Evolutionary conservation across 1,140 invertebrate species (phyloP), one percentile per base, ranked within the genome.

Genomic region (Diploscapter pachys): DNA sequence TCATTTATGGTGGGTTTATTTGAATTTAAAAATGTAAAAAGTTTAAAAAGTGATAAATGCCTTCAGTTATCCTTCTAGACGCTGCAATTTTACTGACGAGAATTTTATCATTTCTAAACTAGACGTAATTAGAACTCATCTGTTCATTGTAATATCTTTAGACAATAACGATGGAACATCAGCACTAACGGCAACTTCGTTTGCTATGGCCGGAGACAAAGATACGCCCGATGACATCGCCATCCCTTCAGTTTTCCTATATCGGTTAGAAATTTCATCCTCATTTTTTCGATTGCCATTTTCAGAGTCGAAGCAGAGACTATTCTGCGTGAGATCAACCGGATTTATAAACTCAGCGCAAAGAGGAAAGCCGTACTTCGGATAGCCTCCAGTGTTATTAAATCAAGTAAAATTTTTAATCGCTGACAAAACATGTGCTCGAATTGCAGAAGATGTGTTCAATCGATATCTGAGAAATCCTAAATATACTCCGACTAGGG

Each of bases 41-140:
- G 79, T 86, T 95, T 98, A 87, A 95, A 96, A 86, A 89, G 90
- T 54, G 87, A 89, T 13, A 91, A 90, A 49, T 91, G 91, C 31
- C 91, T 90, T 63, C 89, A 90, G 13, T 88, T 90, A 31, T 31
- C 31, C 31, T 2, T 90, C 92, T 0, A 90, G 95, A 87, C 98
- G 98, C 88, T 93, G 93, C 3, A 98, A 98, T 95, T 95, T 93
- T 6, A 94, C 93, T 2, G 94, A 76, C 51, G 2, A 63, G 55
- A 57, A 11, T 8, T 2, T 50, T 8, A 9, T 96, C 87, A 90
- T 88, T 5, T 90, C 93, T 82, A 93, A 97, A 85, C 91, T 97
- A 2, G 90, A 87, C 65, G n/a, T n/a, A n/a, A 49, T 4, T 65
- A 49, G 9, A 31, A 8, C 2, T 11, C 50, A 65, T 65, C 63